A percentile compares a stretch with the other conserved stretches of the same genome.
Conservation (phyloP, 2,888 invertebrate species). For the Stegana nigrithorax region DNA sequence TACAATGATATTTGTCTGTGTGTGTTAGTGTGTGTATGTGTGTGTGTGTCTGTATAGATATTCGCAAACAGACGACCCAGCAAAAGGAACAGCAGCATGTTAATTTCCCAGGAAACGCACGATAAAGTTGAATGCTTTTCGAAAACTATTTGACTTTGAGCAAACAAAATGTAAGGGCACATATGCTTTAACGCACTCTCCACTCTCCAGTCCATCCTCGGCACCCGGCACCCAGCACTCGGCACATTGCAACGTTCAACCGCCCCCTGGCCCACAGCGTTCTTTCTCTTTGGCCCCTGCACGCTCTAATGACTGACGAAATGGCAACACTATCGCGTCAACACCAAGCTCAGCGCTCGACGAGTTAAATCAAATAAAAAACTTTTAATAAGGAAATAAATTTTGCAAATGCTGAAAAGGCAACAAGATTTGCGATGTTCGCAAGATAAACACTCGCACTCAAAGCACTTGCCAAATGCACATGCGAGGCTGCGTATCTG, state of each 20-base stretch:
- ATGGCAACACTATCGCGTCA: constrained; percentile 1
- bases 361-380: constrained; percentile 57
- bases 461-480: constrained; percentile 15
- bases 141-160: constrained; percentile 56
- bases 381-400: constrained; percentile 61
- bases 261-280: too few relatives aligned
- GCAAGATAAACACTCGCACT: constrained; percentile 45
- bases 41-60: neutral
- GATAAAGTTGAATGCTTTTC: constrained; percentile 59
- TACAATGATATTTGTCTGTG: neutral
- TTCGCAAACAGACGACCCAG: neutral
- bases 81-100: constrained; percentile 40
- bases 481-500: too few relatives aligned
- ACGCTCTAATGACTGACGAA: neutral
- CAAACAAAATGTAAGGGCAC: constrained; percentile 34
- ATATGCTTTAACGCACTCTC: too few relatives aligned
- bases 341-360: neutral
- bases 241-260: too few relatives aligned
- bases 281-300: neutral
- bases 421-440: constrained; percentile 58
- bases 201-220: too few relatives aligned
- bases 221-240: too few relatives aligned
- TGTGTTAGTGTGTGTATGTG: too few relatives aligned
- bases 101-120: constrained; percentile 62
- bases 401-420: constrained; percentile 53